These are phyloP conservation scores for Myotis myotis DNA, from an alignment of 2,797 vertebrate species.

Conservation along the genomic window DNA sequence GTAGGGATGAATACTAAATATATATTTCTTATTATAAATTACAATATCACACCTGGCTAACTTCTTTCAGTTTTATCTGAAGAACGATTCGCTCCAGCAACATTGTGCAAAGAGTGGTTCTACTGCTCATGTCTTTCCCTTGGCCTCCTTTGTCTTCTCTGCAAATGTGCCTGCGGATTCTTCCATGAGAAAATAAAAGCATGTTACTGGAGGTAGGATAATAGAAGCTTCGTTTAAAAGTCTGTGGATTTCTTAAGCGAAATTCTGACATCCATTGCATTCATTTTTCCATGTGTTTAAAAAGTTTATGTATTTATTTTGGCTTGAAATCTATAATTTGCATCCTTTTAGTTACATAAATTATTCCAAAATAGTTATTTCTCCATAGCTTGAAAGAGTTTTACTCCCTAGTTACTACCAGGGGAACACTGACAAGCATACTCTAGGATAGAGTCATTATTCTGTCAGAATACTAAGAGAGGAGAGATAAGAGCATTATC, in stretches of 20 bases:
- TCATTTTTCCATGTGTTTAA: neutral
- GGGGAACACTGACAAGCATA: neutral
- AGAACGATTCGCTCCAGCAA: neutral
- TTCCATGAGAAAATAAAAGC: neutral
- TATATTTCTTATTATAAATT: neutral
- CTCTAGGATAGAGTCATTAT: neutral
- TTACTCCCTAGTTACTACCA: neutral
- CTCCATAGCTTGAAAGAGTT: neutral
- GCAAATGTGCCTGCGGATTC: neutral
- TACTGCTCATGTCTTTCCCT: neutral
- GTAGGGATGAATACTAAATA: neutral
- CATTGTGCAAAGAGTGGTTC: accelerated
- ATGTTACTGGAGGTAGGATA: neutral
- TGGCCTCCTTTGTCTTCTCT: neutral
- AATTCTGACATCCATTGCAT: neutral
- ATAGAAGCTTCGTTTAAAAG: neutral
- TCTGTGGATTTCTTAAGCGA: neutral
- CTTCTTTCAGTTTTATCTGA: neutral
- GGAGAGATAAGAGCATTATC: neutral
- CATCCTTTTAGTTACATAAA: neutral
- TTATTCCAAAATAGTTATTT: neutral
- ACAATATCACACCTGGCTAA: neutral
- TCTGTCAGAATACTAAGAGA: neutral
- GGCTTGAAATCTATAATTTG: neutral
- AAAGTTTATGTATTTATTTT: neutral